These are phyloP conservation scores for Stichopus chloronotus DNA, from an alignment of 35 echinoderm and acorn worm genomes.

Conservation along the genomic window DNA sequence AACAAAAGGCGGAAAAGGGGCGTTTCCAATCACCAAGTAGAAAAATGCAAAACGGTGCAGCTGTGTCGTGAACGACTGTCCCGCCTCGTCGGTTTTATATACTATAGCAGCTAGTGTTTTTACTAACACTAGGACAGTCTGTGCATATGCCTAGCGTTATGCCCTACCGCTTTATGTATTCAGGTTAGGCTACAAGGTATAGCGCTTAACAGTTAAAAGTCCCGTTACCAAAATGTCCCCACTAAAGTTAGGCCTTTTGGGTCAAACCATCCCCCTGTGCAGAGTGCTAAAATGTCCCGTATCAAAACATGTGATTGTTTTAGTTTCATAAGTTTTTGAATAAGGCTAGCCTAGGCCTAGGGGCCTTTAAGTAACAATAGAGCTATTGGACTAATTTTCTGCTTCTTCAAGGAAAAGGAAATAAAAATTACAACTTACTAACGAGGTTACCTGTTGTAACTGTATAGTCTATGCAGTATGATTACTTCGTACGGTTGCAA, in stretches of 20 bases:
- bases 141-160: slow-evolving; percentile 7
- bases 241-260: neutral
- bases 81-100: neutral
- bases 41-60: neutral
- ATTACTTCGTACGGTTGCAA: slow-evolving; percentile 35
- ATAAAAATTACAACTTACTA: slow-evolving; percentile 25
- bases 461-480: slow-evolving; percentile 26
- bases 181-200: neutral
- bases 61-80: slow-evolving; percentile 6
- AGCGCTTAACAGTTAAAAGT: slow-evolving; percentile 7
- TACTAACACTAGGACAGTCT: neutral
- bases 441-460: slow-evolving; percentile 29
- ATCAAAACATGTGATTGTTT: neutral
- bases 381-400: no score
- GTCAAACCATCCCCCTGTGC: neutral
- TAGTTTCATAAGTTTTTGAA: slow-evolving; percentile 34
- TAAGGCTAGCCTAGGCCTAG: slow-evolving; percentile 18
- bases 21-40: neutral
- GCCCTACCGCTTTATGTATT: slow-evolving; percentile 7
- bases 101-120: neutral
- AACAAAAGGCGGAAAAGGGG: slow-evolving; percentile 1
- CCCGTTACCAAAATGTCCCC: slow-evolving; percentile 1
- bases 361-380: slow-evolving; percentile 29
- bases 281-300: slow-evolving; percentile 1
- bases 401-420: no score